phyloP scores from a whole-genome alignment of 2,113 vertebrate species.

The Lepus europaeus region DNA sequence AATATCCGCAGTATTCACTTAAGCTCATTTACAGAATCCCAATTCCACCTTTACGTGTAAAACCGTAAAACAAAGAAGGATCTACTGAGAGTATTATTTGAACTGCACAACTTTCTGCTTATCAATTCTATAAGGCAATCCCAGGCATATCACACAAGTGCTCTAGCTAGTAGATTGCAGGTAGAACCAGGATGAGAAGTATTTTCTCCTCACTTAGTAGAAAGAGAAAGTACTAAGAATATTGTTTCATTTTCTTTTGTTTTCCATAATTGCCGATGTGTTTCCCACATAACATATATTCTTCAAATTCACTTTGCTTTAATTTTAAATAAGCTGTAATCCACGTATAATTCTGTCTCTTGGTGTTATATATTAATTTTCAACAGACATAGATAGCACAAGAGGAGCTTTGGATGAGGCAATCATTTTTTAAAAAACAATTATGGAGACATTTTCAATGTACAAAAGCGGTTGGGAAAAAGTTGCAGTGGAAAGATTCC shows the following conservation, averaged over 20 bases:
- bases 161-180: background rate
- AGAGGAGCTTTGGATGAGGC: conserved; percentile 8
- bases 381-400: background rate
- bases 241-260: background rate
- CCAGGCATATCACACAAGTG: background rate
- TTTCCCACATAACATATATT: conserved; percentile 29
- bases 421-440: conserved; percentile 42
- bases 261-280: background rate
- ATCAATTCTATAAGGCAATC: background rate
- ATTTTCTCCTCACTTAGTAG: background rate
- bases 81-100: background rate
- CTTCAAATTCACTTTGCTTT: background rate
- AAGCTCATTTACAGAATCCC: background rate
- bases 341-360: background rate
- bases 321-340: background rate
- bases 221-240: background rate
- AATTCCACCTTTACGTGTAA: background rate
- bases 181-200: background rate
- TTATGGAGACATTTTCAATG: conserved; percentile 71
- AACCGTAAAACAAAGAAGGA: background rate
- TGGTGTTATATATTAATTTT: background rate
- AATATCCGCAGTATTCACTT: accelerated
- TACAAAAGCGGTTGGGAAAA: conserved; percentile 42
- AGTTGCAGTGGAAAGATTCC: conserved; percentile 65
- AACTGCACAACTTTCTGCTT: background rate